Evolutionary conservation across 2,113 vertebrate species (phyloP), one percentile per base, ranked within the genome.

Genomic region (Paramisgurnus dabryanus): DNA sequence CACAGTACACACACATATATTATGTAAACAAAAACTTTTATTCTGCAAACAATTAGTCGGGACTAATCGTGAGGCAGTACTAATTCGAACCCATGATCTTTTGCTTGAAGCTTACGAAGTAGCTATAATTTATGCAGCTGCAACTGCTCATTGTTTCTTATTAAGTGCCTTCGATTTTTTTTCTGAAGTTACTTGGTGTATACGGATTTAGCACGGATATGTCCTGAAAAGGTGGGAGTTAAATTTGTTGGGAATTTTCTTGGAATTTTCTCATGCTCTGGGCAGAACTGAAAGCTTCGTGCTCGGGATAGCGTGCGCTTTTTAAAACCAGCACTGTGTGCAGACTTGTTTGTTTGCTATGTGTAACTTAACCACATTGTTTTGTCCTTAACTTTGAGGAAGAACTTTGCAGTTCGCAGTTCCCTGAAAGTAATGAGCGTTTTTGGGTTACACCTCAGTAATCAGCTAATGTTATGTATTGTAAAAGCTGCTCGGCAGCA

Each of bases 281-380:
- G 13, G 43, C 63, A 75, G 61, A 80, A 80, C 70, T 50, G 64
- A 74, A 74, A 80, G 22, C 4, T 2, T 18, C 43, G 68, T 49
- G 39, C 27, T 60, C 39, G 58, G 18, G 39, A 6, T 39, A 47
- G 15, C 7, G 9, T 75, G 61, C 8, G 78, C 45, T 43, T 72
- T 72, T 65, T n/a, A 80, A 6, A 55, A 45, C 40, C 34, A 50
- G 58, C 10, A 10, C 47, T 58, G 49, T 13, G 27, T 22, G 7
- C 15, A 58, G 9, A 17, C 8, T 41, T 58, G 53, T 58, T 53
- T 40, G 39, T 50, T n/a, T 17, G 27, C 27, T 39, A 15, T 55
- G 9, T 34, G 34, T n/a, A 6, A 57, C 68, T 18, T 18, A 7
- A 10, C 22, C 18, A 17, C 22, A 17, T 9, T 34, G 7, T 50